A percentile compares a stretch with the other conserved stretches of the same genome.
Conservation (phyloP, 2,888 invertebrate species). For the Chalcosyrphus nemorum region DNA sequence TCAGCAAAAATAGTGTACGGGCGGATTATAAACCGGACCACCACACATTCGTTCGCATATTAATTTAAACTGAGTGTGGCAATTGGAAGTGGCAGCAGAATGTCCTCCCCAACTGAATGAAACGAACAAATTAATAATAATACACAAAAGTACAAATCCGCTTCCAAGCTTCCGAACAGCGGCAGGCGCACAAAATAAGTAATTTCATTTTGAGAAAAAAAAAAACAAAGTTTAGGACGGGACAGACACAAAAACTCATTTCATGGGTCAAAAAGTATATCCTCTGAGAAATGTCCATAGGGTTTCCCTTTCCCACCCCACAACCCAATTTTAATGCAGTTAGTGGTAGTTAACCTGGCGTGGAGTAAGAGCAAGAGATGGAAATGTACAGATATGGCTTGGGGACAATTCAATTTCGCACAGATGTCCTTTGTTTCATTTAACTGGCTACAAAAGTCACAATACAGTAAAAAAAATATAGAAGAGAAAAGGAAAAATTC, state of each 20-base stretch:
- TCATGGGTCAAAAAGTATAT: conserved; percentile 82
- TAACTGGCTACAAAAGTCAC: conserved; percentile 57
- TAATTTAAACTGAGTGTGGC: conserved; percentile 68
- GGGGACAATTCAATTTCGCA: conserved; percentile 71
- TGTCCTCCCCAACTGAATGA: conserved; percentile 17
- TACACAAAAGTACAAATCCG: conserved; percentile 70
- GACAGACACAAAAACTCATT: conserved; percentile 80
- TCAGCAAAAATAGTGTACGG: conserved; percentile 60
- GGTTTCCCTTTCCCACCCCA: conserved; percentile 25
- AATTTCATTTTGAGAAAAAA: conserved; percentile 50
- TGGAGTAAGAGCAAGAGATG: conserved; percentile 53
- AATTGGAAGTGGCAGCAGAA: conserved; percentile 60
- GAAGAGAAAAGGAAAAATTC: conserved; percentile 15
- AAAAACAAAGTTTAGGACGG: conserved; percentile 27
- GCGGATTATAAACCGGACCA: conserved; percentile 63
- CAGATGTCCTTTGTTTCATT: conserved; percentile 72
- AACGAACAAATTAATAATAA: conserved; percentile 71
- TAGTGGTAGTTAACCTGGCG: conserved; percentile 72
- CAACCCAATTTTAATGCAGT: conserved; percentile 68
- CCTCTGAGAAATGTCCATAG: conserved; percentile 75
- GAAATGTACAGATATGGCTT: conserved; percentile 65
- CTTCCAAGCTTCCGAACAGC: no score
- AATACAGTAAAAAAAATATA: neutral
- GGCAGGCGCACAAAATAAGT: conserved; percentile 59
- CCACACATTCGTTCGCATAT: conserved; percentile 33